Percentiles rank a stretch among this genome's conserved stretches.
Conservation (phyloP, 1,140 invertebrate genomes). For the Drosophila ohnishii region DNA sequence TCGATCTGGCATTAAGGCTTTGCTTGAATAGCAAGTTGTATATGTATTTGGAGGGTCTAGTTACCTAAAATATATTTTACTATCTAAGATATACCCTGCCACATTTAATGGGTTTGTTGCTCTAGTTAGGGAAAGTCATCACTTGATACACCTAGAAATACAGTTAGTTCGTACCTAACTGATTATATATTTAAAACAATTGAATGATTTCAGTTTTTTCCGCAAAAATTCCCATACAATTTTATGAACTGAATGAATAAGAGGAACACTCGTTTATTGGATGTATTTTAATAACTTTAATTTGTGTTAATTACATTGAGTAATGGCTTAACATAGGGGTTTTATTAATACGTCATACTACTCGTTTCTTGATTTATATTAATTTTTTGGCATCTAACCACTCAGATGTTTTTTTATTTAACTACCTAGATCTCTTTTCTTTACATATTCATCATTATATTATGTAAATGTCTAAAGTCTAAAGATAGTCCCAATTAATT, state of each 20-base stretch:
- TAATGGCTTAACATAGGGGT: neutral
- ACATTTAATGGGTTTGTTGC: slow-evolving; percentile 8
- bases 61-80: neutral
- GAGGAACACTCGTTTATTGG: neutral
- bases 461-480: neutral
- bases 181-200: neutral
- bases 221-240: neutral
- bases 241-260: no score
- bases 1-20: slow-evolving; percentile 9
- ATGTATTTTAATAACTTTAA: neutral
- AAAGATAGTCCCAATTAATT: no score
- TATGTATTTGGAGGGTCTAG: slow-evolving; percentile 14
- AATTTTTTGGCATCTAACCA: no score
- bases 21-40: slow-evolving; percentile 33
- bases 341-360: neutral
- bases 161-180: no score
- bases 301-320: neutral
- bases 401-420: neutral
- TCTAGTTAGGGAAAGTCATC: neutral
- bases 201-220: neutral
- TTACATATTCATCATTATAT: neutral
- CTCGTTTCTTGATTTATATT: neutral
- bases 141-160: neutral
- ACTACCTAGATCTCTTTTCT: neutral
- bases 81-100: neutral